Evolutionary conservation across 2,797 vertebrate genomes (phyloP).

Genomic region (Pangasius mekongensis): DNA sequence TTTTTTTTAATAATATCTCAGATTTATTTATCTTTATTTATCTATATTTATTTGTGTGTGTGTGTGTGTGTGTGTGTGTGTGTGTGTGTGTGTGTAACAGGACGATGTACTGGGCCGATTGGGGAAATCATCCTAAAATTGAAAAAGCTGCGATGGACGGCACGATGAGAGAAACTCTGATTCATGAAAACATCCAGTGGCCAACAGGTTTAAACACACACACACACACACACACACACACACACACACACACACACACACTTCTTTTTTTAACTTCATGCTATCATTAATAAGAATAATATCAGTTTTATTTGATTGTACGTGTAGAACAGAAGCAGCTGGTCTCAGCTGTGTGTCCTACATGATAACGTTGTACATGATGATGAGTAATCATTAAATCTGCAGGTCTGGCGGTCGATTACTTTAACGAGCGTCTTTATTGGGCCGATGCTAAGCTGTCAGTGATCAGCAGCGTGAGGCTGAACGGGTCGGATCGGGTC

Average conservation of each 20-base stretch:
- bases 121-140: slow-evolving; percentile 97
- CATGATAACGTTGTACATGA: background rate
- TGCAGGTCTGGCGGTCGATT: slow-evolving; percentile 92
- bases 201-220: slow-evolving; percentile 81
- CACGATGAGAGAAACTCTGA: slow-evolving; percentile 89
- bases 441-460: slow-evolving; percentile 97
- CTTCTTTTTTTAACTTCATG: too few species aligned
- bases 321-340: too few species aligned
- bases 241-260: background rate
- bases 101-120: slow-evolving; percentile 99
- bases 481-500: slow-evolving; percentile 88
- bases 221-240: background rate
- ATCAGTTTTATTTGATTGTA: too few species aligned
- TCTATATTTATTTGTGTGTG: too few species aligned
- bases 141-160: slow-evolving; percentile 97
- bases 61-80: background rate
- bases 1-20: too few species aligned
- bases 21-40: too few species aligned
- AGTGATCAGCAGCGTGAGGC: slow-evolving; percentile 89
- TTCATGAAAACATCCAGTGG: slow-evolving; percentile 96
- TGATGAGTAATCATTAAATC: background rate
- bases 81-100: slow-evolving; percentile 63
- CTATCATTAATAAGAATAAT: too few species aligned
- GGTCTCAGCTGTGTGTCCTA: too few species aligned
- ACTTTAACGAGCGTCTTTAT: slow-evolving; percentile 93